phyloP scores from a whole-genome alignment of 2,113 vertebrate species.

The Chroicocephalus ridibundus region DNA sequence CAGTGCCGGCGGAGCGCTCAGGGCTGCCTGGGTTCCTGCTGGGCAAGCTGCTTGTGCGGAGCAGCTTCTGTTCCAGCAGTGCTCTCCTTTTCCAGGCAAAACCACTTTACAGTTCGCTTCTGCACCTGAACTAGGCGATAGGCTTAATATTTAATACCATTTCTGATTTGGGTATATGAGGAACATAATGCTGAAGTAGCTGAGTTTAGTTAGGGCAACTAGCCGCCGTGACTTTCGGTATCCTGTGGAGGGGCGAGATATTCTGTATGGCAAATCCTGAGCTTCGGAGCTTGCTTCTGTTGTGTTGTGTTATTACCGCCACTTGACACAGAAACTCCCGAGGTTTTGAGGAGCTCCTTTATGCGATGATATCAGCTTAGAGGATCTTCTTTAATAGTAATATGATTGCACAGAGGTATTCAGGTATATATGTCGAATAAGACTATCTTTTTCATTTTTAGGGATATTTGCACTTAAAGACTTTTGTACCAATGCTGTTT shows the following conservation, averaged over 20 bases:
- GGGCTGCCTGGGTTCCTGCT: not conserved
- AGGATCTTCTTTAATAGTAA: not conserved
- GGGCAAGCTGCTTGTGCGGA: not conserved
- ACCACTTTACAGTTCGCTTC: not conserved
- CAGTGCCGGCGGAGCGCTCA: rapidly evolving
- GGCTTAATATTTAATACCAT: not conserved
- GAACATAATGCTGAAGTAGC: not conserved
- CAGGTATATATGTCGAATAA: not conserved
- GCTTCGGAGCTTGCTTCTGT: not conserved
- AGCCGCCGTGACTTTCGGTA: not conserved
- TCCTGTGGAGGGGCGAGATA: not conserved
- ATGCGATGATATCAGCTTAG: not conserved
- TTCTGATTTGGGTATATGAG: not conserved
- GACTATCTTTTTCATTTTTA: not conserved
- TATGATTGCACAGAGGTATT: not conserved
- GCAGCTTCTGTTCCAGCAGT: not conserved
- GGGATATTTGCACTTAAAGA: not conserved
- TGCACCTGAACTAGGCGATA: not conserved
- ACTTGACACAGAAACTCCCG: not conserved
- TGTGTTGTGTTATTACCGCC: not conserved
- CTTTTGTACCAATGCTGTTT: not conserved
- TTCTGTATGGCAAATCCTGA: not conserved
- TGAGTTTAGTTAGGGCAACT: not conserved
- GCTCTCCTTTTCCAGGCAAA: not conserved
- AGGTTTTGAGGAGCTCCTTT: not conserved